A percentile compares a stretch with the other conserved stretches of the same genome.
These are phyloP conservation scores for Spheniscus mendiculus DNA, from an alignment of 2,113 vertebrate genomes.

Conservation along the genomic window DNA sequence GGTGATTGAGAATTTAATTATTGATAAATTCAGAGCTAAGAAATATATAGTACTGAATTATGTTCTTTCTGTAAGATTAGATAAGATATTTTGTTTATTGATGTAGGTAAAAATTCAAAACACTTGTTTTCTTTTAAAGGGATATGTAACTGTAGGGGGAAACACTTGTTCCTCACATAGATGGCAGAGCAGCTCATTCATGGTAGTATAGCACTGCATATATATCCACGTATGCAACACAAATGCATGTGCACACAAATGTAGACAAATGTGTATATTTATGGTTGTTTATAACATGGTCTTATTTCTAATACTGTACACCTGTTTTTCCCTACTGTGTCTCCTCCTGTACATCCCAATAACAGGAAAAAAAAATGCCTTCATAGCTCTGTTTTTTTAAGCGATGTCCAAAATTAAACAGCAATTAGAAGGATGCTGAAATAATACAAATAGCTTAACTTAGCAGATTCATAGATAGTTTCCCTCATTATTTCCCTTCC, in stretches of 20 bases:
- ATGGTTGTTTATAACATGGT: background rate
- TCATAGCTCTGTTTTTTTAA: background rate
- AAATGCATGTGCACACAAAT: background rate
- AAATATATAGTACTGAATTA: background rate
- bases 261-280: background rate
- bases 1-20: background rate
- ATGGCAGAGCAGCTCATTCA: background rate
- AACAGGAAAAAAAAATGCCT: background rate
- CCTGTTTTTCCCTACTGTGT: background rate
- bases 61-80: background rate
- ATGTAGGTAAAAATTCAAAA: background rate
- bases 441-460: background rate
- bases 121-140: background rate
- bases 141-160: background rate
- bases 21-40: background rate
- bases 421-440: background rate
- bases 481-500: background rate
- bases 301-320: background rate
- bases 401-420: background rate
- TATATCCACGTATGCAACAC: background rate
- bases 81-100: background rate
- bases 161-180: background rate
- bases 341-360: background rate
- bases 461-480: background rate
- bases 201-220: background rate